These are phyloP conservation scores for Moxostoma hubbsi DNA, from an alignment of 2,797 vertebrate species.

Conservation along the genomic window DNA sequence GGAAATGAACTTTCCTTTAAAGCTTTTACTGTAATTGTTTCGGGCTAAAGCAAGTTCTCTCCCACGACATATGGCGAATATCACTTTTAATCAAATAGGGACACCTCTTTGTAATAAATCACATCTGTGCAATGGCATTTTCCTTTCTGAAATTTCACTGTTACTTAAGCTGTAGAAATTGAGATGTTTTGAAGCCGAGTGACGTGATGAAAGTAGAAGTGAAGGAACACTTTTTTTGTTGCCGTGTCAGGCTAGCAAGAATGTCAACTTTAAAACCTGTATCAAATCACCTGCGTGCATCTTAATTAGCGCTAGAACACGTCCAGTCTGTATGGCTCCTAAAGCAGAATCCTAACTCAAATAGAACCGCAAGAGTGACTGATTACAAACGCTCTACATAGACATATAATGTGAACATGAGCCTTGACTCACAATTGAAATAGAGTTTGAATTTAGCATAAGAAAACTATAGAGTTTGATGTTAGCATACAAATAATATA, in stretches of 20 bases:
- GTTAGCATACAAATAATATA: no score
- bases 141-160: slow-evolving; percentile 42
- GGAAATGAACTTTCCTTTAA: slow-evolving; percentile 58
- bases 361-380: neutral
- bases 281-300: no score
- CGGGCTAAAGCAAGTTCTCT: slow-evolving; percentile 53
- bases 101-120: slow-evolving; percentile 61
- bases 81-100: slow-evolving; percentile 64
- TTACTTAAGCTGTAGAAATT: slow-evolving; percentile 33
- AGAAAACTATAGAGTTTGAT: neutral
- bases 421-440: neutral
- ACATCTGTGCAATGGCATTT: slow-evolving; percentile 48
- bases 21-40: slow-evolving; percentile 66
- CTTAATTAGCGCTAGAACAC: no score
- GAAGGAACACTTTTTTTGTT: no score
- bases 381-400: neutral
- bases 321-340: no score
- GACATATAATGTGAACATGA: neutral
- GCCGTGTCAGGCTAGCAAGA: no score
- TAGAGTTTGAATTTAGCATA: neutral
- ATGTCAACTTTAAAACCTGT: no score
- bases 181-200: neutral
- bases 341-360: no score
- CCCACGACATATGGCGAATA: slow-evolving; percentile 61
- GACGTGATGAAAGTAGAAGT: neutral